phyloP scores from a whole-genome alignment of 2,888 invertebrate genomes.

The Steromphala cineraria region DNA sequence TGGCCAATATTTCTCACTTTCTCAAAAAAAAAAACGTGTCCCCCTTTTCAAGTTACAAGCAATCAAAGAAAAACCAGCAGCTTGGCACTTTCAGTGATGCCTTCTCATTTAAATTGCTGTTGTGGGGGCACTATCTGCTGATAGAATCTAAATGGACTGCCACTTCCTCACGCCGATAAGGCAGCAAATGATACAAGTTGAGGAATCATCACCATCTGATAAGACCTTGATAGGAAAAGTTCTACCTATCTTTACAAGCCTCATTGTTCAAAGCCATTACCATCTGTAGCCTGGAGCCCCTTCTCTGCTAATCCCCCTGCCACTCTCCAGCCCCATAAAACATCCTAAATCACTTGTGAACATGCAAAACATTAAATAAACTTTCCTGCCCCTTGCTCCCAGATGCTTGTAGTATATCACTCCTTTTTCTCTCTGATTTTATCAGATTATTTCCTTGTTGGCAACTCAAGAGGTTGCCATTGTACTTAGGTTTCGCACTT shows the following conservation, averaged over 20 bases:
- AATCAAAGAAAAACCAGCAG: slow-evolving; percentile 7
- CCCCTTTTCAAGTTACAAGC: slow-evolving; percentile 9
- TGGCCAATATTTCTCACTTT: slow-evolving; percentile 7
- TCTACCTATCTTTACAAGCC: slow-evolving; percentile 11
- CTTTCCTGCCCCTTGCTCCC: background rate
- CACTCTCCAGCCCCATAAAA: background rate
- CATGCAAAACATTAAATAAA: background rate
- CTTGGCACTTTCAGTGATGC: background rate
- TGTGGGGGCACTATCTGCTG: slow-evolving; percentile 23
- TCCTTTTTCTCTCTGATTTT: background rate
- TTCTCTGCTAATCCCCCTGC: background rate
- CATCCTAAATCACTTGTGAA: slow-evolving; percentile 2
- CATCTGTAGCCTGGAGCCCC: background rate
- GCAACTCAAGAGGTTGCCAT: no score
- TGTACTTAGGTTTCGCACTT: no score
- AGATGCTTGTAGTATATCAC: background rate
- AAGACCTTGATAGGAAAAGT: slow-evolving; percentile 18
- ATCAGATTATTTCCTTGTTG: background rate
- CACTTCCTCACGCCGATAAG: slow-evolving; percentile 21
- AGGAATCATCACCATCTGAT: slow-evolving; percentile 15
- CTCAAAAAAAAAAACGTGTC: background rate
- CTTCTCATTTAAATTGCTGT: slow-evolving; percentile 16
- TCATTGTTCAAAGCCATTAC: slow-evolving; percentile 10
- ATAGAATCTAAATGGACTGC: slow-evolving; percentile 35
- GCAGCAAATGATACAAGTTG: background rate